These are phyloP conservation scores for Celastrina argiolus DNA, from an alignment of 2,888 invertebrate species.

Conservation along the genomic window DNA sequence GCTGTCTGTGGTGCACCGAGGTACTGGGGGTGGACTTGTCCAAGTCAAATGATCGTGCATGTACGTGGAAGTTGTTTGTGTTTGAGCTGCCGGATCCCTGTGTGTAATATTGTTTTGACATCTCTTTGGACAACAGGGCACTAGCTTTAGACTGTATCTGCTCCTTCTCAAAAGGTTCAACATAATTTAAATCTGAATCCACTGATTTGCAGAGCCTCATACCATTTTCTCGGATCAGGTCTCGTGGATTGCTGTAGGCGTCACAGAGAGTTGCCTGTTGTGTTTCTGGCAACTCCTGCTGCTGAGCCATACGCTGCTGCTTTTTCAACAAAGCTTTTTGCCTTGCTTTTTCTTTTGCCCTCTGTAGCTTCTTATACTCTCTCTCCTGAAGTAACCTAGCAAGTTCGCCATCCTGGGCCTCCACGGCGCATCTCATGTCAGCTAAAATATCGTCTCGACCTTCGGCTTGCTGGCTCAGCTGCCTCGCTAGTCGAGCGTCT, in stretches of 20 bases:
- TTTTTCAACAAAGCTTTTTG: conserved; percentile 70
- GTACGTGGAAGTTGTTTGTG: conserved; percentile 47
- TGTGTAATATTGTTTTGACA: conserved; percentile 60
- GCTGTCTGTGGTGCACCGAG: conserved; percentile 58
- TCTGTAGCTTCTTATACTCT: conserved; percentile 68
- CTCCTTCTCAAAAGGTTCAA: conserved; percentile 72
- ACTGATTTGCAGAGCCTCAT: conserved; percentile 68
- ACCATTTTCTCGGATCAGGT: conserved; percentile 61
- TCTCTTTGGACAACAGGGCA: conserved; percentile 64
- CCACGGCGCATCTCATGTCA: conserved; percentile 70
- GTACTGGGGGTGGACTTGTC: conserved; percentile 42
- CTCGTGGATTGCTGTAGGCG: conserved; percentile 69
- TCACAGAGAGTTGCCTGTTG: conserved; percentile 61
- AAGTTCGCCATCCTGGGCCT: conserved; percentile 69
- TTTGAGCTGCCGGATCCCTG: conserved; percentile 49
- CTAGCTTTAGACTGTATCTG: conserved; percentile 69
- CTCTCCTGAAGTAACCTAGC: conserved; percentile 66
- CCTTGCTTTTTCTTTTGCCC: conserved; percentile 68
- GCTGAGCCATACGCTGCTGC: conserved; percentile 58
- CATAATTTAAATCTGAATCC: conserved; percentile 70
- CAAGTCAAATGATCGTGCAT: conserved; percentile 52
- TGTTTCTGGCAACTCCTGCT: conserved; percentile 39
- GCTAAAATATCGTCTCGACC: conserved; percentile 59
- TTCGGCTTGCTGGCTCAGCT: conserved; percentile 59
- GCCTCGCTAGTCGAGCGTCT: conserved; percentile 62